Evolutionary conservation across 2,113 vertebrate genomes (phyloP).

Genomic region (Isurus oxyrinchus): DNA sequence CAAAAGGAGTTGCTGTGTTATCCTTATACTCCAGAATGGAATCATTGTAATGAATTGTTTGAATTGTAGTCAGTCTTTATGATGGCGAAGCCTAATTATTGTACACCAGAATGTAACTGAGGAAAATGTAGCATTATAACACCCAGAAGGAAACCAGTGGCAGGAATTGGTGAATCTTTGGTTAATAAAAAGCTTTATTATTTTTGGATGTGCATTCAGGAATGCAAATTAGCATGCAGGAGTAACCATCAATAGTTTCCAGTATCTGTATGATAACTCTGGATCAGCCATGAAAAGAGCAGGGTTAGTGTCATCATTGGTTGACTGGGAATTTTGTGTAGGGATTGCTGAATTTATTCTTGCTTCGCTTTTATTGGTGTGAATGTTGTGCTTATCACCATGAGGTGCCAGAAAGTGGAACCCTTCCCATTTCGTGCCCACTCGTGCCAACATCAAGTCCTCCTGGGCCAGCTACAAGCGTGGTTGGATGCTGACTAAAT

Average conservation of each 20-base stretch:
- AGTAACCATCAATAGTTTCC: not conserved
- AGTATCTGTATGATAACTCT: not conserved
- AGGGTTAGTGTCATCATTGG: not conserved
- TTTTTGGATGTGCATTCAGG: not conserved
- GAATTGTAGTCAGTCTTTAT: not conserved
- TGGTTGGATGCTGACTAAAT: not conserved
- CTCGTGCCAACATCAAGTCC: not conserved
- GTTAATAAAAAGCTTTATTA: not conserved
- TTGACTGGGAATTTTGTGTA: not conserved
- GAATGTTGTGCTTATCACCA: not conserved
- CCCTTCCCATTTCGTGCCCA: not conserved
- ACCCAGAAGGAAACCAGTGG: not conserved
- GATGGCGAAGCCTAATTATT: not conserved
- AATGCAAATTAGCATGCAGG: not conserved
- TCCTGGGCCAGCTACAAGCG: not conserved
- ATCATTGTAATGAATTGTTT: not conserved
- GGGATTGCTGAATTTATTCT: not conserved
- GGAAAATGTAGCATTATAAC: not conserved
- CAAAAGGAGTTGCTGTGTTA: not conserved
- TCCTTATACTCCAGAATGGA: not conserved
- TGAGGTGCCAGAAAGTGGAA: not conserved
- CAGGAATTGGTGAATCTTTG: not conserved
- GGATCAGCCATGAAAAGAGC: not conserved
- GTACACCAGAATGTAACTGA: not conserved
- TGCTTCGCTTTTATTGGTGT: not conserved